Percentiles rank a stretch among this genome's conserved stretches.
Conservation (phyloP, 2,797 vertebrate species). For the Xiphophorus birchmanni region DNA sequence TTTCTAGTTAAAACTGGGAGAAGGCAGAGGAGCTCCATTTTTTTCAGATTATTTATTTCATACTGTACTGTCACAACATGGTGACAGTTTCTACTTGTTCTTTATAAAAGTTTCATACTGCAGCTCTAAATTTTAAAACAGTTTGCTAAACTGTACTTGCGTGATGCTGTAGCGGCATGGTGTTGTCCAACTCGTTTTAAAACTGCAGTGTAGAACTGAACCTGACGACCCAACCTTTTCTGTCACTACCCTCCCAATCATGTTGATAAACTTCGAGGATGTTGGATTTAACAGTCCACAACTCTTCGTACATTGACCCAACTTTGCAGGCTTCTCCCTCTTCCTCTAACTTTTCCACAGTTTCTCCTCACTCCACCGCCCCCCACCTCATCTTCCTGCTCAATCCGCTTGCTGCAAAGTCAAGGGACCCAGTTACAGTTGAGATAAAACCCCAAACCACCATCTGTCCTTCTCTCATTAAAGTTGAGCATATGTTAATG, state of each 20-base stretch:
- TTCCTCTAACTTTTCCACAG: neutral
- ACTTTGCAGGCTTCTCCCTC: slow-evolving; percentile 5
- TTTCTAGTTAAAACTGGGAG: too few relatives aligned
- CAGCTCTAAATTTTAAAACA: neutral
- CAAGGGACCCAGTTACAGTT: slow-evolving; percentile 38
- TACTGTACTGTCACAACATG: too few relatives aligned
- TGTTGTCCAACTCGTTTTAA: neutral
- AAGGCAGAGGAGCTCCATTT: too few relatives aligned
- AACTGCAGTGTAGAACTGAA: neutral
- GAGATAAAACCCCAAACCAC: slow-evolving; percentile 57
- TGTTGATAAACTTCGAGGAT: neutral
- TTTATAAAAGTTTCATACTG: too few relatives aligned
- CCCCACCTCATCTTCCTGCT: neutral
- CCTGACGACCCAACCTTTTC: neutral
- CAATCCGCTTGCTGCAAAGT: slow-evolving; percentile 51
- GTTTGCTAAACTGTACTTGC: neutral
- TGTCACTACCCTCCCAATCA: neutral
- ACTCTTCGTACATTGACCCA: neutral
- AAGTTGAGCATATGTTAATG: slow-evolving; percentile 78
- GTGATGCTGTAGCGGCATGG: neutral
- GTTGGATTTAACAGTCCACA: too few relatives aligned
- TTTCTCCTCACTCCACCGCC: neutral
- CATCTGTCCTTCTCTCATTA: slow-evolving; percentile 79
- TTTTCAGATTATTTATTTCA: too few relatives aligned
- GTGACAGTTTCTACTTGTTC: too few relatives aligned